Percentiles rank a stretch among this genome's conserved stretches.
These are phyloP conservation scores for Sebastes jordani DNA, from an alignment of 2,797 vertebrate species.

Conservation along the genomic window DNA sequence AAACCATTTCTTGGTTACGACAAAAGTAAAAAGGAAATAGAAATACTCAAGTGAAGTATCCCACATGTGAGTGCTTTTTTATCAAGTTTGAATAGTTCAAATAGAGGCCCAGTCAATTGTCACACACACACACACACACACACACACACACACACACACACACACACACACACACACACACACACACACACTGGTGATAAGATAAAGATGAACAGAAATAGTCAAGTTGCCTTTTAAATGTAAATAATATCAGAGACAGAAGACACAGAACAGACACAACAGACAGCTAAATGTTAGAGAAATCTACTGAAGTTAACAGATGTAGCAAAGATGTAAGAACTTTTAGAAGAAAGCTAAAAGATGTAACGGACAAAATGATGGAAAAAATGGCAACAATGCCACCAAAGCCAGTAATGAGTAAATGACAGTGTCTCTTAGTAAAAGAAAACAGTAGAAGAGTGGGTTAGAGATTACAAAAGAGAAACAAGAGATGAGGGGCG, in stretches of 20 bases:
- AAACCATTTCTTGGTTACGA: no score
- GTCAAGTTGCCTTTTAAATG: background rate
- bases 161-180: background rate
- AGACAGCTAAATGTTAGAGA: background rate
- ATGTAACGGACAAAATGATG: background rate
- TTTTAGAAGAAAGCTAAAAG: background rate
- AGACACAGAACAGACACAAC: background rate
- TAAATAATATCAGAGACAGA: background rate
- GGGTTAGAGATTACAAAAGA: slow-evolving; percentile 1
- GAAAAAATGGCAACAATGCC: background rate
- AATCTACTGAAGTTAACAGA: background rate
- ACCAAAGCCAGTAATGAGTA: background rate
- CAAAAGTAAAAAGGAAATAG: background rate
- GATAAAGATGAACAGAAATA: background rate
- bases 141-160: background rate
- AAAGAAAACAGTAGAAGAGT: slow-evolving; percentile 19
- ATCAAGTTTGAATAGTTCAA: background rate
- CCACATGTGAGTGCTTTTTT: background rate
- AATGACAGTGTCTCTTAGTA: background rate
- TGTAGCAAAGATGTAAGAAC: background rate
- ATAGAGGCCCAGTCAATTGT: background rate
- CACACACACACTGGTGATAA: background rate
- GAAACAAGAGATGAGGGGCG: slow-evolving; percentile 7
- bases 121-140: background rate
- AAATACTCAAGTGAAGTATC: background rate